Conservation (phyloP, 2,888 invertebrate genomes). For the Dolomedes plantarius region DNA sequence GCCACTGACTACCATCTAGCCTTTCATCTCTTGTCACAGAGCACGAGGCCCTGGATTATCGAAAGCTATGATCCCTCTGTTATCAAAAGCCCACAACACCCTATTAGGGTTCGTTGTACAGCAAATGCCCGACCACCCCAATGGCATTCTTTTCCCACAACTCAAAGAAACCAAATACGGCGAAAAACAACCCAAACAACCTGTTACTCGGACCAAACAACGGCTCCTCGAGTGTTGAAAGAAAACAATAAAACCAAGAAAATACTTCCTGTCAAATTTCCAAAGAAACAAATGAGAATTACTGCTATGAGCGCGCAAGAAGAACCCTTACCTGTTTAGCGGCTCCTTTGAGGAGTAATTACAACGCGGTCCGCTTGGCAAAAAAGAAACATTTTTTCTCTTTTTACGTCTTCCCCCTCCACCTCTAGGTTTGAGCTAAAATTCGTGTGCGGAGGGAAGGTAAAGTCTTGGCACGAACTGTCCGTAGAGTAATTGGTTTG, state of each 20-base stretch:
- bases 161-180: neutral
- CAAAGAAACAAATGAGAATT: constrained; percentile 65
- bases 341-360: constrained; percentile 64
- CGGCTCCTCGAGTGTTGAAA: constrained; percentile 56
- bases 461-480: constrained; percentile 29
- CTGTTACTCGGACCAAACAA: neutral
- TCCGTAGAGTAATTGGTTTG: constrained; percentile 39
- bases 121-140: neutral
- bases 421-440: constrained; percentile 32
- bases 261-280: constrained; percentile 64
- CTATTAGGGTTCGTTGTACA: neutral
- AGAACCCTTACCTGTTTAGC: constrained; percentile 41
- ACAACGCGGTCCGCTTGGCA: constrained; percentile 34
- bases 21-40: too few relatives aligned
- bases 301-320: constrained; percentile 41
- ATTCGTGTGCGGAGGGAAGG: constrained; percentile 46
- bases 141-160: neutral
- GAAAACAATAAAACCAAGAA: constrained; percentile 35
- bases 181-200: neutral
- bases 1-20: too few relatives aligned
- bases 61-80: too few relatives aligned
- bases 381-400: neutral
- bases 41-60: too few relatives aligned
- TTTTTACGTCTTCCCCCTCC: neutral
- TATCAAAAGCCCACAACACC: too few relatives aligned